Evolutionary conservation across 2,888 invertebrate genomes (phyloP).

Genomic region (Gymnoscelis rufifasciata): DNA sequence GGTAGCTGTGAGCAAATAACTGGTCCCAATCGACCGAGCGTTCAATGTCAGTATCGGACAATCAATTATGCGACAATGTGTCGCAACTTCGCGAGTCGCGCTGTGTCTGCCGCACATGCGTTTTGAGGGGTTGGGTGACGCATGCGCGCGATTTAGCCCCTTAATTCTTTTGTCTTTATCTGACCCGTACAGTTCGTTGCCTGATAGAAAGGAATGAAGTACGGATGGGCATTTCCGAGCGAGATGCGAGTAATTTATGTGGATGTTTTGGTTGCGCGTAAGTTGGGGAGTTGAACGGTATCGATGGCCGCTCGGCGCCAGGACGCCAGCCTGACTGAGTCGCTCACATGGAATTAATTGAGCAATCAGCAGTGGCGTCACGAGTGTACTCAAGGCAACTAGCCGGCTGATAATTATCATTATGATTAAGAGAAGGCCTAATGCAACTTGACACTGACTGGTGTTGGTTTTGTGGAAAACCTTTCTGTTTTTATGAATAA

Average conservation of each 20-base stretch:
- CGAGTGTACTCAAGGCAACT: constrained; percentile 36
- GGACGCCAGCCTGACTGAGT: constrained; percentile 49
- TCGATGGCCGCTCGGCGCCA: constrained; percentile 48
- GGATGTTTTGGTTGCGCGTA: not conserved
- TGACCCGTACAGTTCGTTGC: not conserved
- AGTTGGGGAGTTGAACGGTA: constrained; percentile 25
- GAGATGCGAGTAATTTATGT: no score
- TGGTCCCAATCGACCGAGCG: constrained; percentile 60
- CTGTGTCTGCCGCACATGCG: constrained; percentile 58
- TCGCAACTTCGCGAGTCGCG: constrained; percentile 51
- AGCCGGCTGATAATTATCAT: constrained; percentile 16
- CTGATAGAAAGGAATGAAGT: not conserved
- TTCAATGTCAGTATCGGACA: constrained; percentile 76
- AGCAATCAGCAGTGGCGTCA: constrained; percentile 40
- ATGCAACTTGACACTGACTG: not conserved
- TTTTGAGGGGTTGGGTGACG: constrained; percentile 38
- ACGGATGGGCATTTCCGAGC: not conserved
- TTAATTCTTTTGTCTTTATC: constrained; percentile 2
- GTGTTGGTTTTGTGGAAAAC: no score
- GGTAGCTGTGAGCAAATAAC: constrained; percentile 65
- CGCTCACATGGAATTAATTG: constrained; percentile 41
- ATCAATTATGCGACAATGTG: constrained; percentile 76
- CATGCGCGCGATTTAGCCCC: constrained; percentile 50
- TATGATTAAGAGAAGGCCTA: constrained; percentile 8
- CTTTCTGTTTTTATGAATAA: no score